These are phyloP conservation scores for Ovis aries DNA, from an alignment of 2,113 vertebrate species.

Conservation along the genomic window ARS-UI_Ramb_v3.0 NC_056055.1:128063001-128063500, in stretches of 20 bases:
- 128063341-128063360: conserved; percentile 16
- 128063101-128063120: background rate
- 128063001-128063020: background rate
- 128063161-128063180: background rate
- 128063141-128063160: background rate
- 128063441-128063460: conserved; percentile 40
- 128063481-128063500: conserved; percentile 71
- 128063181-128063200: background rate
- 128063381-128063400: conserved; percentile 56
- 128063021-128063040: background rate
- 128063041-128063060: background rate
- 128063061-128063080: background rate
- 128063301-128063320: conserved; percentile 35
- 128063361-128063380: conserved; percentile 20
- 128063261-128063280: background rate
- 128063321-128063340: conserved; percentile 43
- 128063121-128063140: background rate
- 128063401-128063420: conserved; percentile 65
- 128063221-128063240: background rate
- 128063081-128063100: background rate
- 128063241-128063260: background rate
- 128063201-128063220: background rate
- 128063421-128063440: conserved; percentile 56
- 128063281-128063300: conserved; percentile 19
- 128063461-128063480: conserved; percentile 64